These are phyloP conservation scores for Muschampia plurimacula DNA, from an alignment of 2,888 invertebrate genomes.

Conservation along the genomic window DNA sequence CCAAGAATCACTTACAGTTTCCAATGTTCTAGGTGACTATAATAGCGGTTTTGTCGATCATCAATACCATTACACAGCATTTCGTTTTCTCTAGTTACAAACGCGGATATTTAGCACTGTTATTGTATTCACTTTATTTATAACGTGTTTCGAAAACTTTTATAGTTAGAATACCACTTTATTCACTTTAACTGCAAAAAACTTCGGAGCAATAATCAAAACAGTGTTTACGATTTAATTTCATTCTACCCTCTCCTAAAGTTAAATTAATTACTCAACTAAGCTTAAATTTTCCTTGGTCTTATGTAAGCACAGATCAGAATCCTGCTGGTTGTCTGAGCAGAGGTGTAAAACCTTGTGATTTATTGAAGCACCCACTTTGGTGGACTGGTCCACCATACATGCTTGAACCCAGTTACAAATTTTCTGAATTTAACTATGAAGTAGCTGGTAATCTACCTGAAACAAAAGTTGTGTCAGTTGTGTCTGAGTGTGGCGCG, in stretches of 20 bases:
- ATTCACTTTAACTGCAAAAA: neutral
- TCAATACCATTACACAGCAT: neutral
- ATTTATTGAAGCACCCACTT: neutral
- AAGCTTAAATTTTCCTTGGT: constrained; percentile 1
- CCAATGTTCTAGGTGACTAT: too few species aligned
- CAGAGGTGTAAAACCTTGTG: constrained; percentile 4
- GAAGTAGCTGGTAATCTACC: too few species aligned
- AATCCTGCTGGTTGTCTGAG: constrained; percentile 10
- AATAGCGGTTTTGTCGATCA: too few species aligned
- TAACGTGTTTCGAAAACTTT: neutral
- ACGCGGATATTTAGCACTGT: neutral
- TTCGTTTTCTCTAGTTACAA: neutral
- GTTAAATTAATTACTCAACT: too few species aligned
- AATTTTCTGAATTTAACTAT: too few species aligned
- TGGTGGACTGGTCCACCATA: too few species aligned
- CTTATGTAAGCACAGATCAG: neutral
- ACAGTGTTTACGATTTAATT: constrained; percentile 3
- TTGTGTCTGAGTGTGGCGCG: too few species aligned
- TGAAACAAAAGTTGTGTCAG: too few species aligned
- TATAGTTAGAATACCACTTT: neutral
- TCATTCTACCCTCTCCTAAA: constrained; percentile 8
- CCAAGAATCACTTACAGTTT: too few species aligned
- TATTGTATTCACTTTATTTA: neutral
- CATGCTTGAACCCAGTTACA: too few species aligned
- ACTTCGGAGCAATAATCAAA: constrained; percentile 5